A percentile compares a stretch with the other conserved stretches of the same genome.
phyloP scores from a whole-genome alignment of 2,113 vertebrate species.

The Cranoglanis bouderius region DNA sequence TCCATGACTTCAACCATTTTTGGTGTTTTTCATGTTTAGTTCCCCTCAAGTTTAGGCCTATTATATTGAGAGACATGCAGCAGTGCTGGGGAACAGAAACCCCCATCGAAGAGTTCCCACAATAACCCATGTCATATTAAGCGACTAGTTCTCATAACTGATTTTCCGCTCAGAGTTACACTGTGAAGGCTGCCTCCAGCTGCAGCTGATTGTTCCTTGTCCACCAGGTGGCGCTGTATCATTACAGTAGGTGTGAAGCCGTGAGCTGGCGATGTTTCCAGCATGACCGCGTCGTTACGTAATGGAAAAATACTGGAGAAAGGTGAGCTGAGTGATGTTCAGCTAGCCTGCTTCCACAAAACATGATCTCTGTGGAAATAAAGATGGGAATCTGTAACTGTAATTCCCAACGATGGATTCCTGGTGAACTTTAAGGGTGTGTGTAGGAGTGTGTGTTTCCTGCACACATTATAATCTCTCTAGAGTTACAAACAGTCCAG shows the following conservation, averaged over 20 bases:
- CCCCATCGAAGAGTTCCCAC: too few relatives aligned
- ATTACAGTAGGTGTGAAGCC: background rate
- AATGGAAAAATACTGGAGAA: slow-evolving; percentile 33
- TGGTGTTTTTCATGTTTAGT: too few relatives aligned
- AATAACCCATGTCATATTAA: too few relatives aligned
- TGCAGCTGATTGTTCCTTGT: background rate
- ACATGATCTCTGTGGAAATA: background rate
- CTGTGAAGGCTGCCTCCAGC: too few relatives aligned
- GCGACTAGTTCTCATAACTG: background rate
- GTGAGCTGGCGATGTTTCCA: background rate
- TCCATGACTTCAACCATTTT: too few relatives aligned
- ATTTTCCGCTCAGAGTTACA: background rate
- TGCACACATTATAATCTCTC: background rate
- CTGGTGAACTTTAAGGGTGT: background rate
- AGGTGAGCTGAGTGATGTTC: too few relatives aligned
- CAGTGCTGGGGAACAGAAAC: too few relatives aligned
- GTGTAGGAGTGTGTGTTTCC: background rate
- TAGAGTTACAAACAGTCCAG: background rate
- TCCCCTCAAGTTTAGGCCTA: too few relatives aligned
- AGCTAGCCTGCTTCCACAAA: background rate
- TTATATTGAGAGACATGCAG: too few relatives aligned
- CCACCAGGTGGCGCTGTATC: slow-evolving; percentile 10
- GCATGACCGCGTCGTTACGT: background rate
- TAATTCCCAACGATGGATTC: background rate
- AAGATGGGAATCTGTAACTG: too few relatives aligned